Evolutionary conservation across 2,888 invertebrate species (phyloP).

Genomic region (Eupithecia tripunctaria): DNA sequence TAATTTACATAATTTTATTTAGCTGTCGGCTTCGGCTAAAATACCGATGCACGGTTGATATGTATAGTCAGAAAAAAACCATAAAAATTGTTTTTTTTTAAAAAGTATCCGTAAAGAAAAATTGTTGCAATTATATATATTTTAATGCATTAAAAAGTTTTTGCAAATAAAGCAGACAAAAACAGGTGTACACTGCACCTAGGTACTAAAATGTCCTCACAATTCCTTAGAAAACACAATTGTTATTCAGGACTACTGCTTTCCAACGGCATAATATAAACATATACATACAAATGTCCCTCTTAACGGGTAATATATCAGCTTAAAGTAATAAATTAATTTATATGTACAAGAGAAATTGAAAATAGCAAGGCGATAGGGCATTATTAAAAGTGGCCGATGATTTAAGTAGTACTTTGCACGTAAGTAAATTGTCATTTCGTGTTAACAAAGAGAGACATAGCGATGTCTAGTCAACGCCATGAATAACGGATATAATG

Average conservation of each 20-base stretch:
- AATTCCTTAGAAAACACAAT: not conserved
- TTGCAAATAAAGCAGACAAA: not conserved
- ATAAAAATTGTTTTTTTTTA: not conserved
- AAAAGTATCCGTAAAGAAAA: not conserved
- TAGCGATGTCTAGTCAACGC: not conserved
- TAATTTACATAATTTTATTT: too few species aligned
- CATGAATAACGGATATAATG: not conserved
- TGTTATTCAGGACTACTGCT: conserved; percentile 44
- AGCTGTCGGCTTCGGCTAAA: too few species aligned
- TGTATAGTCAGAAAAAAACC: not conserved
- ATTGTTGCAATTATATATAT: not conserved
- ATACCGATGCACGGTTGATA: not conserved
- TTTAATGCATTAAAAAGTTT: too few species aligned
- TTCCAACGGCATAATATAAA: conserved; percentile 50
- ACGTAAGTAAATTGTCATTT: not conserved
- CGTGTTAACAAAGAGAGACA: not conserved
- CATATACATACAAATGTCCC: conserved; percentile 28
- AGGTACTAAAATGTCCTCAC: conserved; percentile 3
- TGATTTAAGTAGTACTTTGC: not conserved
- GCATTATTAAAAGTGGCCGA: not conserved
- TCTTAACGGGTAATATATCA: conserved; percentile 27
- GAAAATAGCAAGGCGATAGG: not conserved
- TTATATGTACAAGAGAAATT: conserved; percentile 9
- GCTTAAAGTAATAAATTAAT: conserved; percentile 10
- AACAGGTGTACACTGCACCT: not conserved